Evolutionary conservation across 2,888 invertebrate species (phyloP).

Genomic region (Leucophora obtusa): DNA sequence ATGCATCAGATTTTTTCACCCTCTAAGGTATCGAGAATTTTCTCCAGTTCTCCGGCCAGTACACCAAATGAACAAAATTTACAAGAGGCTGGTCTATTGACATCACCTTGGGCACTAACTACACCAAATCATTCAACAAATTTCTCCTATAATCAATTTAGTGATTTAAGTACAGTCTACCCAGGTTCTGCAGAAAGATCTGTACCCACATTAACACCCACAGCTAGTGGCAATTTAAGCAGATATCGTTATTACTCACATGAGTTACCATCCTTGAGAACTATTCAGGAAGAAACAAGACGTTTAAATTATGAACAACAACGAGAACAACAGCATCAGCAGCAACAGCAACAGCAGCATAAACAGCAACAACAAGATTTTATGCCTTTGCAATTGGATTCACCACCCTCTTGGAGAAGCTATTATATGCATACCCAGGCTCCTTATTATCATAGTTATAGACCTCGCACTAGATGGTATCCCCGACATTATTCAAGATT

Average conservation of each 20-base stretch:
- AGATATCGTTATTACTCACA: constrained; percentile 82
- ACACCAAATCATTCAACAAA: constrained; percentile 73
- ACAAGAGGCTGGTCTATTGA: constrained; percentile 76
- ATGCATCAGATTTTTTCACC: constrained; percentile 71
- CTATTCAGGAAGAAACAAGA: constrained; percentile 85
- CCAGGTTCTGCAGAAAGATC: constrained; percentile 89
- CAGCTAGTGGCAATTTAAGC: constrained; percentile 81
- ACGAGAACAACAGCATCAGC: constrained; percentile 64
- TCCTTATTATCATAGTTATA: constrained; percentile 78
- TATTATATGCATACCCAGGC: constrained; percentile 78
- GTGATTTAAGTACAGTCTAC: constrained; percentile 92
- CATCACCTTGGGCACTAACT: constrained; percentile 83
- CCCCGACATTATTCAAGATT: constrained; percentile 84
- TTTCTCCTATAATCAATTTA: constrained; percentile 81
- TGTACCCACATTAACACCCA: constrained; percentile 84
- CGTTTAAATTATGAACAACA: constrained; percentile 77
- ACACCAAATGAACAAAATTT: constrained; percentile 71
- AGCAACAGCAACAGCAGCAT: constrained; percentile 46
- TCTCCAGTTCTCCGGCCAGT: constrained; percentile 84
- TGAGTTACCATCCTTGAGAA: constrained; percentile 85
- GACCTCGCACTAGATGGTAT: constrained; percentile 83
- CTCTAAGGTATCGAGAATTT: constrained; percentile 80
- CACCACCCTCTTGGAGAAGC: constrained; percentile 81
- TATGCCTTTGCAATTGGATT: constrained; percentile 83
- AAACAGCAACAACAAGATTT: too few species aligned